Percentiles rank a stretch among this genome's conserved stretches.
Evolutionary conservation across 2,113 vertebrate species (phyloP).

Genomic region (Gallinago undulata): DNA sequence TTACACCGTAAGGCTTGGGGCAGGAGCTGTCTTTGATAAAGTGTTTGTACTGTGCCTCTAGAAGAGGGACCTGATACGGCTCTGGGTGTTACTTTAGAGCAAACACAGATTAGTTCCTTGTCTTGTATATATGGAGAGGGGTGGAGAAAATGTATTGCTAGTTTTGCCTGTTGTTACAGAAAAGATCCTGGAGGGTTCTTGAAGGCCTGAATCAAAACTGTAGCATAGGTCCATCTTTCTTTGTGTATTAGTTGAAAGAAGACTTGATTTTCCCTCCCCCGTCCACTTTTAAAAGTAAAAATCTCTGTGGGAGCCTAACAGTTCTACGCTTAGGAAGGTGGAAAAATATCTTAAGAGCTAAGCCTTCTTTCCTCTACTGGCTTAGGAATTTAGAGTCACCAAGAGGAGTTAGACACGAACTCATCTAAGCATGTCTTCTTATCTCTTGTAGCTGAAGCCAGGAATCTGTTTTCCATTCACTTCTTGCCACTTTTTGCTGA

Average conservation of each 20-base stretch:
- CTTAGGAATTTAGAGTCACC: constrained; percentile 34
- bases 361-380: constrained; percentile 21
- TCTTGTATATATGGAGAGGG: neutral
- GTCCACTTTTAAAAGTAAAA: constrained; percentile 5
- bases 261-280: neutral
- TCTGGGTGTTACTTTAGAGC: neutral
- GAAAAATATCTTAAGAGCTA: constrained; percentile 53
- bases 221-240: neutral
- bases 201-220: neutral
- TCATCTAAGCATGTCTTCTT: neutral
- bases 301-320: neutral
- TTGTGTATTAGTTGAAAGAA: neutral
- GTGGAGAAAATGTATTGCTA: neutral
- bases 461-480: constrained; percentile 36
- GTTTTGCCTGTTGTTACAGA: neutral
- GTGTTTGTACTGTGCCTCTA: neutral
- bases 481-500: constrained; percentile 29
- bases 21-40: neutral
- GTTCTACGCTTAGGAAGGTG: constrained; percentile 21
- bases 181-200: neutral
- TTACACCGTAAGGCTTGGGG: neutral
- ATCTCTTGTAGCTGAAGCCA: constrained; percentile 12
- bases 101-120: neutral
- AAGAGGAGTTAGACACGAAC: neutral
- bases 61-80: neutral